Conservation (phyloP, 2,797 vertebrate species). For the Sphenopsis melanotis region DNA sequence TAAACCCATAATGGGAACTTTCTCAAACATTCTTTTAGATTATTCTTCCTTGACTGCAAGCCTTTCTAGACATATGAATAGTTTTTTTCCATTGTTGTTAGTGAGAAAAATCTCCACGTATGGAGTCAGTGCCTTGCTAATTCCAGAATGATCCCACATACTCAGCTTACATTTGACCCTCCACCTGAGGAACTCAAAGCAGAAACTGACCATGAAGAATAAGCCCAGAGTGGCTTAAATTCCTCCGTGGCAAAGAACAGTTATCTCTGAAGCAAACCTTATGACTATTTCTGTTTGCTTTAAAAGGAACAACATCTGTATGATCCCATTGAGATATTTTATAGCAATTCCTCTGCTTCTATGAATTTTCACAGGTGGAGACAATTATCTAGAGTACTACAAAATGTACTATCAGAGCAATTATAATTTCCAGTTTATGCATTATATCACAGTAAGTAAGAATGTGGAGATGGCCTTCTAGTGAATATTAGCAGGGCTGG, state of each 20-base stretch:
- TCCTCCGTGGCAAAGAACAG: neutral
- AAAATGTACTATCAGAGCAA: neutral
- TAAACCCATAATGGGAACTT: neutral
- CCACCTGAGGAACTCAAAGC: neutral
- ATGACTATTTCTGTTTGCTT: neutral
- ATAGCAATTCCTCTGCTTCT: neutral
- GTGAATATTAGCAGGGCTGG: neutral
- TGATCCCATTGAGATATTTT: neutral
- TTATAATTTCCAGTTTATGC: neutral
- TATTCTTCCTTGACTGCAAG: neutral
- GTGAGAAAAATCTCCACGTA: neutral
- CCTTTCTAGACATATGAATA: neutral
- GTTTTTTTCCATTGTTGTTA: neutral
- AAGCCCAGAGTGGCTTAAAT: neutral
- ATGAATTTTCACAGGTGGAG: neutral
- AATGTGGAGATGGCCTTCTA: neutral
- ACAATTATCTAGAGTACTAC: neutral
- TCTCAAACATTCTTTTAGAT: neutral
- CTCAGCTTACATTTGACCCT: neutral
- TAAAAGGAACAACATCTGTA: neutral
- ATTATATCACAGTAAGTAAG: neutral
- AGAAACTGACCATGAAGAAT: neutral
- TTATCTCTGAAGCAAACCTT: neutral
- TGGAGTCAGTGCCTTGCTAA: neutral
- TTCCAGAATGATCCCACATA: neutral